A percentile compares a stretch with the other conserved stretches of the same genome.
Conservation (phyloP, 1,140 invertebrate genomes). For the Chironomus striatipennis region DNA sequence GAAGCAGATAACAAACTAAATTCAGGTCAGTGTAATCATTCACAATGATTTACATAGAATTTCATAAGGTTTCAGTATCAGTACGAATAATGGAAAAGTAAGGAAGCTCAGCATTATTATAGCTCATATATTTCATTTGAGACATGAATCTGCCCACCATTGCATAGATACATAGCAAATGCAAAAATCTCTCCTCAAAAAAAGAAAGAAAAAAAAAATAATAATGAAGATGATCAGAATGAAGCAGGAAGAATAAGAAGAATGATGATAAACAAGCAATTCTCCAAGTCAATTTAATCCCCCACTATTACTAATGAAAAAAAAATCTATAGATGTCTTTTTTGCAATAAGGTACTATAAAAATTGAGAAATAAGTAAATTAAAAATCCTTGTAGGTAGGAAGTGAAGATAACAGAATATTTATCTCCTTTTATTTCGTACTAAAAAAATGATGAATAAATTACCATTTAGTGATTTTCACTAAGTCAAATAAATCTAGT, state of each 20-base stretch:
- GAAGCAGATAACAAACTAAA: too few species aligned
- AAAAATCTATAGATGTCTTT: not conserved
- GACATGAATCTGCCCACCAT: not conserved
- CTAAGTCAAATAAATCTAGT: not conserved
- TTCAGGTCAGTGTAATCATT: too few species aligned
- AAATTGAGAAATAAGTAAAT: not conserved
- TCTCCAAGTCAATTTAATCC: not conserved
- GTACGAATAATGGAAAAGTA: too few species aligned
- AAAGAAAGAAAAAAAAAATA: too few species aligned
- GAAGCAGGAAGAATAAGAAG: too few species aligned
- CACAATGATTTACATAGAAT: too few species aligned
- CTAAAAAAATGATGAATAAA: not conserved
- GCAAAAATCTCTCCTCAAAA: not conserved
- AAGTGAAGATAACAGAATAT: not conserved
- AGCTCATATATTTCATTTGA: not conserved
- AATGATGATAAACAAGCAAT: not conserved
- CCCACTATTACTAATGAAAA: not conserved
- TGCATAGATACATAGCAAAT: too few species aligned
- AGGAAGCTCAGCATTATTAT: too few species aligned
- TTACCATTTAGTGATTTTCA: not conserved
- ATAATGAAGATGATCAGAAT: not conserved
- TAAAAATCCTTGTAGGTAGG: not conserved
- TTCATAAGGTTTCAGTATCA: too few species aligned
- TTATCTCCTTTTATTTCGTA: not conserved
- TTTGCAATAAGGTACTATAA: not conserved